Evolutionary conservation across 2,888 invertebrate genomes (phyloP).

Genomic region (Eurytoma californica): DNA sequence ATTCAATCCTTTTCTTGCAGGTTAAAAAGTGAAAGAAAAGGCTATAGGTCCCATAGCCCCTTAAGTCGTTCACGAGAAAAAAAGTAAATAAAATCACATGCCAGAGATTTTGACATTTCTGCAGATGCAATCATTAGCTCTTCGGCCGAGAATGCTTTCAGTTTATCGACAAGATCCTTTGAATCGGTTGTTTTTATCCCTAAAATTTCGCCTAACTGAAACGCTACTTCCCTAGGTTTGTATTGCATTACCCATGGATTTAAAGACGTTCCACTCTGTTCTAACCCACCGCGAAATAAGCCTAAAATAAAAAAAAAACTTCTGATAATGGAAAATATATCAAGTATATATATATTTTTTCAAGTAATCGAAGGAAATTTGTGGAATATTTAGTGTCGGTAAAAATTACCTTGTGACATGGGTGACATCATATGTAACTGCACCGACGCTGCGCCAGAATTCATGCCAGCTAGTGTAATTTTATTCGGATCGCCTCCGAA

Average conservation of each 20-base stretch:
- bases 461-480: conserved; percentile 67
- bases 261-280: conserved; percentile 65
- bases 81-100: neutral
- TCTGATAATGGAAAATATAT: neutral
- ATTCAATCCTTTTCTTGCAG: too few species aligned
- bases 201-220: conserved; percentile 66
- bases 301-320: conserved; percentile 58
- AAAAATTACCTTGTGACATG: conserved; percentile 66
- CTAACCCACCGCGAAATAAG: conserved; percentile 65
- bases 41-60: too few species aligned
- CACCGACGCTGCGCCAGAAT: conserved; percentile 64
- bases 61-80: neutral
- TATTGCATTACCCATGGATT: conserved; percentile 62
- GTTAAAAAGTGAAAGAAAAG: too few species aligned
- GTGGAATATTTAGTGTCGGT: neutral
- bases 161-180: conserved; percentile 64
- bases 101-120: conserved; percentile 57
- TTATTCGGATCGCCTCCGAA: conserved; percentile 68
- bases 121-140: conserved; percentile 63
- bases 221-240: conserved; percentile 64
- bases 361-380: neutral
- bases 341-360: neutral
- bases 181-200: conserved; percentile 67
- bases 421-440: conserved; percentile 69
- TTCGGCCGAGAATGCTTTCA: conserved; percentile 60